Evolutionary conservation across 2,888 invertebrate species (phyloP), one percentile per base, ranked within the genome.

Genomic region (Sphinx pinastri): DNA sequence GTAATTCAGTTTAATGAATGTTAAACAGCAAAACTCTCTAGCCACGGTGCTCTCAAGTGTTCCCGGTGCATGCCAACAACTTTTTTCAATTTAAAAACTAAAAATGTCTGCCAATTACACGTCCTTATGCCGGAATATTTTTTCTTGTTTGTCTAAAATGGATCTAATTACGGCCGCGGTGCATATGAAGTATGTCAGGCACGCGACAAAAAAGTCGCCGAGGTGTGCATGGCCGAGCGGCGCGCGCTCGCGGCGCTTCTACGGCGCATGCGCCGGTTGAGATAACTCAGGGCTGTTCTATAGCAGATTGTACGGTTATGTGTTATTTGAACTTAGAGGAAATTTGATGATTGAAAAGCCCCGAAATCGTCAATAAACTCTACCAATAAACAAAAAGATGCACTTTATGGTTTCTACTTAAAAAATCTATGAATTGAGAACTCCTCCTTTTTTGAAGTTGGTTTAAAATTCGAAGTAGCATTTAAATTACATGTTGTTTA

Each of bases 111-210:
- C 85, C 84, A 84, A 86, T 86, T 85, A 85, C 78, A 77, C 75
- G 77, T 71, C 83, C 79, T 75, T 84, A 81, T 78, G 73, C 68
- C 72, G 72, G 70, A 76, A 73, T 76, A 77, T 72, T 84, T 85
- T 83, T 85, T 85, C 79, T 81, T 11, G 54, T 75, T 70, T 68
- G 73, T 77, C 81, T 79, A 78, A 79, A 80, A 83, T 81, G 84
- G 85, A 74, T 78, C 81, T 84, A 84, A 85, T 85, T 83, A 84
- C 80, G 77, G 78, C 75, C 81, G 84, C 84, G 79, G 83, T 72
- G 75, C 75, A 81, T 74, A 74, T 74, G 71, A 70, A 77, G 83
- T 76, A 81, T 79, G 84, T 74, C 67, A 73, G 73, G 72, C 78
- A 76, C 71, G 80, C 82, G 82, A 79, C 77, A 79, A 82, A 84